Evolutionary conservation across 2,113 vertebrate genomes (phyloP).

Genomic region (Thryonomys swinderianus): DNA sequence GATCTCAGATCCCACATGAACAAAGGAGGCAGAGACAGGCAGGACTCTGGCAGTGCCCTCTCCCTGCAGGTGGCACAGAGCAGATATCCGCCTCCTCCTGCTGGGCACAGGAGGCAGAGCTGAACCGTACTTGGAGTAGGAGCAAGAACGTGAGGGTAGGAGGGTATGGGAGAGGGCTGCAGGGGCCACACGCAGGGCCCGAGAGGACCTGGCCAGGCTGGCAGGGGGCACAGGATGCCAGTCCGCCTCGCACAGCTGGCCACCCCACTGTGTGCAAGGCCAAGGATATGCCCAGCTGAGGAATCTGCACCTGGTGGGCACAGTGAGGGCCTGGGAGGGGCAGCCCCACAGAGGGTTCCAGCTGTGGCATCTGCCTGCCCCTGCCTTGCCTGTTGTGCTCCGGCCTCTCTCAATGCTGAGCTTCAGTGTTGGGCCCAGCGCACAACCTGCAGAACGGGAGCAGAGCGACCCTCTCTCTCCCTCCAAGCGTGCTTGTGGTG

Average conservation of each 20-base stretch:
- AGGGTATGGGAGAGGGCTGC: neutral
- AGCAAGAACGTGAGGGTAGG: fast-evolving
- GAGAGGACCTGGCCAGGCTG: neutral
- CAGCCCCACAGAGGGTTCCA: fast-evolving
- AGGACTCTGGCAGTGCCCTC: neutral
- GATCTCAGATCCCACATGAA: neutral
- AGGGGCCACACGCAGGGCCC: neutral
- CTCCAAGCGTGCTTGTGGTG: too few species aligned
- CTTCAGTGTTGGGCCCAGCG: fast-evolving
- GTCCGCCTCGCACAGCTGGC: neutral
- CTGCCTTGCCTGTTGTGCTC: neutral
- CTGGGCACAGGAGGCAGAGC: neutral
- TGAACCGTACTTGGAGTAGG: neutral
- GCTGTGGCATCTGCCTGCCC: fast-evolving
- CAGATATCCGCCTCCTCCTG: neutral
- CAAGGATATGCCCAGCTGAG: neutral
- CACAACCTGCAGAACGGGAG: neutral
- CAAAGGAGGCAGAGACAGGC: neutral
- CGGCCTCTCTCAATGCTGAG: fast-evolving
- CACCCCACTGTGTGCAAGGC: too few species aligned
- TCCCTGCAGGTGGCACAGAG: neutral
- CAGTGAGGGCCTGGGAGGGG: fast-evolving
- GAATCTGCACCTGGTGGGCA: neutral
- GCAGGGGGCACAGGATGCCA: neutral
- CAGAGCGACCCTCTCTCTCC: too few species aligned